These are phyloP conservation scores for Nephotettix cincticeps DNA, from an alignment of 1,140 invertebrate genomes.

Conservation along the genomic window DNA sequence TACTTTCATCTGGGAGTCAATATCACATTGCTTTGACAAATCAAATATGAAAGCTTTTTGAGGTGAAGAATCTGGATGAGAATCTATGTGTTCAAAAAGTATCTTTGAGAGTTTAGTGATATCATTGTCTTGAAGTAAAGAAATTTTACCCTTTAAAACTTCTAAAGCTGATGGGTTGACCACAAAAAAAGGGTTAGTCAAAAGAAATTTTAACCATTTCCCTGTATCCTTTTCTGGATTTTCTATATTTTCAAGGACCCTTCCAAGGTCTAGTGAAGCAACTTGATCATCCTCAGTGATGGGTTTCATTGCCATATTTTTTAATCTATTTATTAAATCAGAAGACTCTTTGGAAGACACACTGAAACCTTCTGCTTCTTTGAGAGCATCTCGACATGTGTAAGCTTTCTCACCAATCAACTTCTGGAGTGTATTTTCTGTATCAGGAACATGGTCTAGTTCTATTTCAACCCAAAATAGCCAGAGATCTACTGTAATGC, in stretches of 20 bases:
- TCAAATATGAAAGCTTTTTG: background rate
- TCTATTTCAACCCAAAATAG: conserved; percentile 14
- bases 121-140: background rate
- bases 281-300: background rate
- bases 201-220: background rate
- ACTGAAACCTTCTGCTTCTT: background rate
- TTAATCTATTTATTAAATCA: background rate
- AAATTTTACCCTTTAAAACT: background rate
- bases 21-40: background rate
- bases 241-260: background rate
- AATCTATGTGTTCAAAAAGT: background rate
- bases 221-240: background rate
- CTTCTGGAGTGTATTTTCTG: conserved; percentile 5
- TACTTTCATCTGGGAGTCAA: background rate
- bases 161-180: background rate
- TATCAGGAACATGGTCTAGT: conserved; percentile 12
- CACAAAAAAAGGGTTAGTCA: background rate
- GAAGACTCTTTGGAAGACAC: background rate
- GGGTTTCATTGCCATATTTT: conserved; percentile 10
- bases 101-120: background rate
- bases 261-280: background rate
- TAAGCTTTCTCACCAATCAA: conserved; percentile 13
- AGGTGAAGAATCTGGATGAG: background rate
- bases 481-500: background rate
- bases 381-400: background rate